Conservation (phyloP, 2,113 vertebrate genomes). For the Prietella phreatophila region DNA sequence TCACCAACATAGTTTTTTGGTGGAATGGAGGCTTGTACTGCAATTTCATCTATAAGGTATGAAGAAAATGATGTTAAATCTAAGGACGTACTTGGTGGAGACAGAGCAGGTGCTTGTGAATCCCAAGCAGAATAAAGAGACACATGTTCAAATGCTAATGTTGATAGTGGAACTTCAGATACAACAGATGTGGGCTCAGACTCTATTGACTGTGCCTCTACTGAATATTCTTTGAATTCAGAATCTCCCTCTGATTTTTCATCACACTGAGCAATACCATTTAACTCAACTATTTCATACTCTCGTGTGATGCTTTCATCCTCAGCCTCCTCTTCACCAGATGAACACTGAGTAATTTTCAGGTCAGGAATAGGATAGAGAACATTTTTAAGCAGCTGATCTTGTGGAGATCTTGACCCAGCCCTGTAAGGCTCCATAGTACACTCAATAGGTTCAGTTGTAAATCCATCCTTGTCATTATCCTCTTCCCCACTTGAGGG, state of each 20-base stretch:
- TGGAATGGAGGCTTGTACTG: conserved; percentile 13
- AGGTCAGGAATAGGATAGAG: conserved; percentile 94
- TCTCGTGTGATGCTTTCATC: conserved; percentile 86
- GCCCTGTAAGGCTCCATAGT: conserved; percentile 53
- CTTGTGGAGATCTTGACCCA: conserved; percentile 66
- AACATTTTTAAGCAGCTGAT: conserved; percentile 74
- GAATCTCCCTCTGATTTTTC: conserved; percentile 69
- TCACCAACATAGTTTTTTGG: conserved; percentile 3
- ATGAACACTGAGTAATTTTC: conserved; percentile 97
- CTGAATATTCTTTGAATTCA: conserved; percentile 57
- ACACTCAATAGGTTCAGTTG: conserved; percentile 53
- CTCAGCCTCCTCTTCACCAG: conserved; percentile 84
- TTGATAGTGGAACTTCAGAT: conserved; percentile 79
- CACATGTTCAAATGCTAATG: conserved; percentile 48
- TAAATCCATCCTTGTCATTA: conserved; percentile 37
- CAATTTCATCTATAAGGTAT: conserved; percentile 11
- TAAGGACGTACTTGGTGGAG: conserved; percentile 20
- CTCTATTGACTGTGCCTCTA: conserved; percentile 74
- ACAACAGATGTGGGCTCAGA: conserved; percentile 80
- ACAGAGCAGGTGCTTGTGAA: conserved; percentile 24
- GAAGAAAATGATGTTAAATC: conserved; percentile 39
- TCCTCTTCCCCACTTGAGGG: conserved; percentile 56
- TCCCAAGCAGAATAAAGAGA: neutral
- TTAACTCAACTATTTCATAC: conserved; percentile 74
- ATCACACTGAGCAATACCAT: conserved; percentile 80